Percentiles rank a stretch among this genome's conserved stretches.
Evolutionary conservation across 2,797 vertebrate species (phyloP).

Genomic region (Protosalanx chinensis): DNA sequence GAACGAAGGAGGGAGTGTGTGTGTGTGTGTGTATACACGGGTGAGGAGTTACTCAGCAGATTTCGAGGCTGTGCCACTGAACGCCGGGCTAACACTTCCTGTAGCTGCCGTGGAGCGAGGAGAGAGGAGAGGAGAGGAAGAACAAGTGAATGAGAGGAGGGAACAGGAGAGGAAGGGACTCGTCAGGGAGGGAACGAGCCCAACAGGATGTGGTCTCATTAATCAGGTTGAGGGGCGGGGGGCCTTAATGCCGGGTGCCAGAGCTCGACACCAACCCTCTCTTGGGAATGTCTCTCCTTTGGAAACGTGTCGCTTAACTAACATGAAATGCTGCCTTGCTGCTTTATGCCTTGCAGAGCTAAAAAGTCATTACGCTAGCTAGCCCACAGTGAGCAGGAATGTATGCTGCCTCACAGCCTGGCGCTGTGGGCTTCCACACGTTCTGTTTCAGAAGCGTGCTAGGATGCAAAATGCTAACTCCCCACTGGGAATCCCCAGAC

Average conservation of each 20-base stretch:
- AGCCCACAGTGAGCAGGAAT: neutral
- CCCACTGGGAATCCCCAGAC: neutral
- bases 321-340: constrained; percentile 9
- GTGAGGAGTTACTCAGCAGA: constrained; percentile 75
- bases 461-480: neutral
- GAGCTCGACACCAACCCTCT: constrained; percentile 41
- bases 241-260: constrained; percentile 48
- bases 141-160: constrained; percentile 36
- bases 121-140: constrained; percentile 17
- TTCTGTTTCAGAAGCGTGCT: neutral
- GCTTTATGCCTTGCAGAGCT: neutral
- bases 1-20: constrained; percentile 23
- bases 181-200: neutral
- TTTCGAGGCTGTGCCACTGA: constrained; percentile 56
- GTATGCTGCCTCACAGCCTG: neutral
- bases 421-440: neutral
- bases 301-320: constrained; percentile 7
- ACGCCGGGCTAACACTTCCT: constrained; percentile 39
- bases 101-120: constrained; percentile 24
- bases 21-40: constrained; percentile 15
- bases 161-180: constrained; percentile 38
- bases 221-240: constrained; percentile 54
- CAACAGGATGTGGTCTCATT: constrained; percentile 56
- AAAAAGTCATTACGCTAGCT: neutral
- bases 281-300: constrained; percentile 1